These are phyloP conservation scores for Drosophila longiperda DNA, from an alignment of 2,888 invertebrate species.

Conservation along the genomic window DNA sequence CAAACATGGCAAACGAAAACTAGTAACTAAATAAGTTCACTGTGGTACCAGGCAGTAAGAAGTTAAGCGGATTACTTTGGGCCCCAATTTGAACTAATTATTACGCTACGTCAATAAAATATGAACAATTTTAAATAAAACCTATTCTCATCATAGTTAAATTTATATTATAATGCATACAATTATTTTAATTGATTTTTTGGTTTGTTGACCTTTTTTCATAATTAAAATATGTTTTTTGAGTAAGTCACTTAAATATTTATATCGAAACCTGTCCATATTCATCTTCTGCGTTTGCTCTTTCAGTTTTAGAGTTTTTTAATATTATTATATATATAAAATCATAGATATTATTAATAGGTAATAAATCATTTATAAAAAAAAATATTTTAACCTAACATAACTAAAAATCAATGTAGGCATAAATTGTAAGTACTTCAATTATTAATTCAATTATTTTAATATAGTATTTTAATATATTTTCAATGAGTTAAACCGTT, in stretches of 20 bases:
- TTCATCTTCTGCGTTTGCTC: too few species aligned
- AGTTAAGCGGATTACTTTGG: background rate
- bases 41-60: background rate
- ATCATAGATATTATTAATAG: background rate
- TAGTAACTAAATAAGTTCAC: conserved; percentile 40
- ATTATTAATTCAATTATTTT: background rate
- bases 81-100: background rate
- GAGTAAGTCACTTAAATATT: background rate
- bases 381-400: too few species aligned
- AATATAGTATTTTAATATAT: background rate
- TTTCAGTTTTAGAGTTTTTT: too few species aligned
- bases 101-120: background rate
- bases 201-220: background rate
- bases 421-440: background rate
- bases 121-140: background rate
- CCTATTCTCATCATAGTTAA: background rate
- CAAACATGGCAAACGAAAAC: conserved; percentile 51
- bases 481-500: background rate
- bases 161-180: background rate
- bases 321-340: background rate
- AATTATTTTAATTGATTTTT: background rate
- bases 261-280: background rate
- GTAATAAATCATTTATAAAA: background rate
- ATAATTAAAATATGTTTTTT: background rate
- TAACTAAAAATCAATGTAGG: background rate